phyloP scores from a whole-genome alignment of 2,113 vertebrate genomes.

The Phalacrocorax carbo region DNA sequence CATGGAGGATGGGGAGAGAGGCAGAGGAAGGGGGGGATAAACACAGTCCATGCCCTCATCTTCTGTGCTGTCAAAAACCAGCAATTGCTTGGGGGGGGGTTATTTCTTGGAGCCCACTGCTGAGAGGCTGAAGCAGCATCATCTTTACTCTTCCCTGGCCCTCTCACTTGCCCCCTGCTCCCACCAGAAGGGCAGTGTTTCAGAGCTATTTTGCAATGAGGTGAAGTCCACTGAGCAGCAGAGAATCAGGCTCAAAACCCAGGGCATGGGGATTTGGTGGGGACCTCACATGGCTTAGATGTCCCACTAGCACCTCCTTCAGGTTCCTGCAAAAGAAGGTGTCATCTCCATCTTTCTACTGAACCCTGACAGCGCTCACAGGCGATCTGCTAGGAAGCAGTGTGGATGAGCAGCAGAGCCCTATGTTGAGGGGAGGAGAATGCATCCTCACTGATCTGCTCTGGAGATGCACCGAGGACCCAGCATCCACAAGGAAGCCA shows the following conservation, averaged over 20 bases:
- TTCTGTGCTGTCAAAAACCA: not conserved
- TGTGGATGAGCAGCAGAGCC: not conserved
- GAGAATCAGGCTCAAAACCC: not conserved
- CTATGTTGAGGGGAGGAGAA: not conserved
- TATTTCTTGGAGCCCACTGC: not conserved
- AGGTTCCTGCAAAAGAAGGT: not conserved
- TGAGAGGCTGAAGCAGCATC: not conserved
- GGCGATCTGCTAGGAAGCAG: not conserved
- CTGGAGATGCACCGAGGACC: not conserved
- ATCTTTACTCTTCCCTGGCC: not conserved
- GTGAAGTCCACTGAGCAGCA: not conserved
- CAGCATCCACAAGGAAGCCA: not conserved
- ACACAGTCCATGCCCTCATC: fast-evolving
- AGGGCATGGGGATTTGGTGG: not conserved
- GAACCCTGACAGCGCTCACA: not conserved
- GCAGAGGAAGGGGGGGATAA: not conserved
- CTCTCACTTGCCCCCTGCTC: not conserved
- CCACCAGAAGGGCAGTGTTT: not conserved
- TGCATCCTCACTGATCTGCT: not conserved
- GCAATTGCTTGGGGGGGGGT: no score
- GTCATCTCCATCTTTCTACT: not conserved
- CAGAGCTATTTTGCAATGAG: not conserved
- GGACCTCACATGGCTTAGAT: not conserved
- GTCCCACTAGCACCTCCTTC: not conserved
- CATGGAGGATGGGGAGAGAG: not conserved